A percentile compares a stretch with the other conserved stretches of the same genome.
phyloP scores from a whole-genome alignment of 2,888 invertebrate genomes.

The Cephus sareptanus region DNA sequence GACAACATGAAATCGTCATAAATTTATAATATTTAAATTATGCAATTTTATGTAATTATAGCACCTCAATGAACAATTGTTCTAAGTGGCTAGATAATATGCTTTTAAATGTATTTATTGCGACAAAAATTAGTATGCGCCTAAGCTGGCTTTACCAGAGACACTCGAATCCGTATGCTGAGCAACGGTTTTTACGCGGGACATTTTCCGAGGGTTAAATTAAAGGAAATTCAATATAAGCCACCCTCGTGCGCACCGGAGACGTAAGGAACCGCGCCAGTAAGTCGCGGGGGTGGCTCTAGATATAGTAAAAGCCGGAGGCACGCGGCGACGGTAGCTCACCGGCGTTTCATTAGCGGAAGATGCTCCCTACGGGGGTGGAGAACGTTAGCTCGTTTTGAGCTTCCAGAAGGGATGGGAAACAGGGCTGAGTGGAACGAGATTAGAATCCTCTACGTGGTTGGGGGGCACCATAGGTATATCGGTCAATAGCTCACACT shows the following conservation, averaged over 20 bases:
- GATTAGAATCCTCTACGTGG: constrained; percentile 61
- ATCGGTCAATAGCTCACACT: constrained; percentile 47
- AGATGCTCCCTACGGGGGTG: constrained; percentile 60
- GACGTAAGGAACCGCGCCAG: constrained; percentile 24
- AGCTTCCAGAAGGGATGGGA: constrained; percentile 28
- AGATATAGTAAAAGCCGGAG: constrained; percentile 49
- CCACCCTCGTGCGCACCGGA: constrained; percentile 16
- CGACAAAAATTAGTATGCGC: neutral
- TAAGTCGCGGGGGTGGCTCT: constrained; percentile 43
- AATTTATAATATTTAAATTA: neutral
- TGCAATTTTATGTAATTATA: neutral
- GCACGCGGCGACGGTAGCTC: constrained; percentile 65
- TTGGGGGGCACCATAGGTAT: constrained; percentile 39
- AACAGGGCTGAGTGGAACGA: constrained; percentile 45
- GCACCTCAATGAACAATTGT: neutral
- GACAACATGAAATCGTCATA: neutral
- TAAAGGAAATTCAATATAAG: constrained; percentile 55
- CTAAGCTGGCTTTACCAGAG: neutral
- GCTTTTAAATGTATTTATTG: neutral
- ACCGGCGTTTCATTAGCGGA: constrained; percentile 65
- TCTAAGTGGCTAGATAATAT: neutral
- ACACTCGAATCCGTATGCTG: neutral
- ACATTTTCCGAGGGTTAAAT: constrained; percentile 31
- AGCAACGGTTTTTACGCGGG: neutral
- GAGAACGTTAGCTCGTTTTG: constrained; percentile 36